phyloP scores from a whole-genome alignment of 2,888 invertebrate species.

The Oeneis ivallda region DNA sequence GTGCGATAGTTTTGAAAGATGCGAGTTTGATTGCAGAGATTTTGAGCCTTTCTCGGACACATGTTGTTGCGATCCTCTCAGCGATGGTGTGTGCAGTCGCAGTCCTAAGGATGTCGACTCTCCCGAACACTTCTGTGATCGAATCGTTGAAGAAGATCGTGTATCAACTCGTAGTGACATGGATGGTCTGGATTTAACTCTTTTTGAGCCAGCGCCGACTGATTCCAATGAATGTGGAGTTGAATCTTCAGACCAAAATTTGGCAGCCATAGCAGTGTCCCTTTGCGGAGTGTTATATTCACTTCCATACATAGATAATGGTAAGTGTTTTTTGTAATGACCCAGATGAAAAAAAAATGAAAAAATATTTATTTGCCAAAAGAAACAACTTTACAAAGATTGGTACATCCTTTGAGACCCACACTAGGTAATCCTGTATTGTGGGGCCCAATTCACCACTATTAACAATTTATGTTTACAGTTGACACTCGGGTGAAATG shows the following conservation, averaged over 20 bases:
- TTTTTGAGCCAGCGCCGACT: slow-evolving; percentile 83
- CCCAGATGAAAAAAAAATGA: too few relatives aligned
- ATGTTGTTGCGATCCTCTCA: slow-evolving; percentile 80
- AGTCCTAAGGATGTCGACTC: slow-evolving; percentile 78
- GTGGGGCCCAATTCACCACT: too few relatives aligned
- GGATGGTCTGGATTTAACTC: slow-evolving; percentile 85
- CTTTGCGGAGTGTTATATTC: slow-evolving; percentile 71
- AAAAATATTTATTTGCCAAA: too few relatives aligned
- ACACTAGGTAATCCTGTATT: too few relatives aligned
- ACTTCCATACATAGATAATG: slow-evolving; percentile 60
- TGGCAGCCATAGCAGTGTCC: slow-evolving; percentile 52
- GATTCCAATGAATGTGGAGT: slow-evolving; percentile 56
- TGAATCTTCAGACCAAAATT: slow-evolving; percentile 46
- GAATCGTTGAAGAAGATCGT: slow-evolving; percentile 67
- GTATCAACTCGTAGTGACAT: slow-evolving; percentile 81
- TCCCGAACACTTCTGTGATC: slow-evolving; percentile 71
- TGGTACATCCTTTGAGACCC: too few relatives aligned
- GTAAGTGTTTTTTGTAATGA: slow-evolving; percentile 53
- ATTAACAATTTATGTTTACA: too few relatives aligned
- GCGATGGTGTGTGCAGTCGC: slow-evolving; percentile 75
- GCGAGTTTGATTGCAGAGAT: slow-evolving; percentile 80
- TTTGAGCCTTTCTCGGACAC: slow-evolving; percentile 84
- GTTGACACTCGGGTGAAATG: too few relatives aligned
- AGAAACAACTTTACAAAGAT: too few relatives aligned
- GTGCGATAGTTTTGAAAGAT: slow-evolving; percentile 79